phyloP scores from a whole-genome alignment of 2,888 invertebrate species.

The Melangyna quadrimaculata region DNA sequence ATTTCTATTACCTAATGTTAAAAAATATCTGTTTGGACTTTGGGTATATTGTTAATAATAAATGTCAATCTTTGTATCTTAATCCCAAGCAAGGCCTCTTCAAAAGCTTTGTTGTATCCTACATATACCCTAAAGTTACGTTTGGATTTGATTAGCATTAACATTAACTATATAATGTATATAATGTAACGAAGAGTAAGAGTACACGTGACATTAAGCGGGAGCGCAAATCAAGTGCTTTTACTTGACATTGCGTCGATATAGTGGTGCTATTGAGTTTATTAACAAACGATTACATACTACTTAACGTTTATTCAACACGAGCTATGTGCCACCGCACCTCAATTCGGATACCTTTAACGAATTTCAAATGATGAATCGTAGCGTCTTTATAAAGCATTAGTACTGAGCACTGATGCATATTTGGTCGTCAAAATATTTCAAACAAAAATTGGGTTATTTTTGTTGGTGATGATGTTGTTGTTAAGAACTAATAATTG shows the following conservation, averaged over 20 bases:
- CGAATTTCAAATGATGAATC: constrained; percentile 14
- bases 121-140: neutral
- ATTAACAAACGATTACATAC: neutral
- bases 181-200: neutral
- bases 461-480: neutral
- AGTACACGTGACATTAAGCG: neutral
- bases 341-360: neutral
- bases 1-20: no score
- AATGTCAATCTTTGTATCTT: neutral
- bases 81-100: neutral
- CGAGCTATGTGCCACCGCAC: constrained; percentile 8
- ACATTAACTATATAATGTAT: neutral
- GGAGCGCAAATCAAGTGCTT: neutral
- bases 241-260: neutral
- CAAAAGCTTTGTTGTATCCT: neutral
- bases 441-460: neutral
- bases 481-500: neutral
- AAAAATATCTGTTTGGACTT: no score
- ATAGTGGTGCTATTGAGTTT: neutral
- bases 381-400: neutral
- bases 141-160: neutral
- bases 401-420: no score
- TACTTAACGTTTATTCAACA: neutral
- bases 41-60: no score
- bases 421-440: neutral